phyloP scores from a whole-genome alignment of 92 coral and sea anemone species.

The Parazoanthus swiftii region DNA sequence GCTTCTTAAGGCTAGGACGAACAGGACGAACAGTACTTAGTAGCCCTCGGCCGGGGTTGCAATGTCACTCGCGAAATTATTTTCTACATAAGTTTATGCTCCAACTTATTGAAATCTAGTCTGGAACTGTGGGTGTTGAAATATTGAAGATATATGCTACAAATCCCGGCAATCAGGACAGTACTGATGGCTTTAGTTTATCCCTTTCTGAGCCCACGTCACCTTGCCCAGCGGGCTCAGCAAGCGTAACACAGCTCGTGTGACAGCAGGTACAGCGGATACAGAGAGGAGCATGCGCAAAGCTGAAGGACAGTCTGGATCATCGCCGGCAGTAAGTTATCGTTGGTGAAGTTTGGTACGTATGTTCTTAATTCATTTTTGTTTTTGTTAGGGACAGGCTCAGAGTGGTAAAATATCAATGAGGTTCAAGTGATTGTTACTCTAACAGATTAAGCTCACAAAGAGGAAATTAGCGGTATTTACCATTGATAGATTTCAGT shows the following conservation, averaged over 20 bases:
- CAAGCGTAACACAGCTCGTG: neutral
- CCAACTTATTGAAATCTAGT: neutral
- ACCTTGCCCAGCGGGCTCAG: too few relatives aligned
- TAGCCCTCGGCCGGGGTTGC: too few relatives aligned
- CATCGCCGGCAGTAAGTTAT: neutral
- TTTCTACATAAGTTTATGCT: too few relatives aligned
- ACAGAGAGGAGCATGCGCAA: neutral
- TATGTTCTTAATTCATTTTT: neutral
- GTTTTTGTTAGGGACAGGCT: neutral
- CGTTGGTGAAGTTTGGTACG: slow-evolving; percentile 3
- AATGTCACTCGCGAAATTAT: too few relatives aligned
- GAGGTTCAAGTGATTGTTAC: neutral
- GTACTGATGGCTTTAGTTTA: too few relatives aligned
- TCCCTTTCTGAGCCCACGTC: too few relatives aligned
- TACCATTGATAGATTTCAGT: neutral
- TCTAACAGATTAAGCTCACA: neutral
- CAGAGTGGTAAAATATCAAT: neutral
- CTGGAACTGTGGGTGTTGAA: neutral
- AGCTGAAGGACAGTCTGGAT: neutral
- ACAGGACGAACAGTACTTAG: too few relatives aligned
- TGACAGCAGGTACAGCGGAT: slow-evolving; percentile 6
- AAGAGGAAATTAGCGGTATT: neutral
- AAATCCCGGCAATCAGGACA: too few relatives aligned
- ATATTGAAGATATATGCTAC: too few relatives aligned
- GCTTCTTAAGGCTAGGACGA: too few relatives aligned